phyloP scores from a whole-genome alignment of 2,888 invertebrate species.

The Polylopha cassiicola region DNA sequence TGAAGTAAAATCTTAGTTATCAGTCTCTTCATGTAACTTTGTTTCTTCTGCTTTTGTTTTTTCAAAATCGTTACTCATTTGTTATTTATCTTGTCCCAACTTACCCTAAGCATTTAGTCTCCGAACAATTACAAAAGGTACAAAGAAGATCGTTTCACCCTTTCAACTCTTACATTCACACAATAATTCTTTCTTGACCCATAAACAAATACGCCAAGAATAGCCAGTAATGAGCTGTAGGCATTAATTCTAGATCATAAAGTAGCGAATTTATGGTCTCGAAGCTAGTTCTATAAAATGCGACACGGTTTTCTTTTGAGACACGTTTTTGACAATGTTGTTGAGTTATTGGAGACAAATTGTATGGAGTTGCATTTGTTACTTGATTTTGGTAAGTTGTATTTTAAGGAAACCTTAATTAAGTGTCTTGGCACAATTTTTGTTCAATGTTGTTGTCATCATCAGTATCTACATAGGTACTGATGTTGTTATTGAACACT shows the following conservation, averaged over 20 bases:
- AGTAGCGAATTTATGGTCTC: slow-evolving; percentile 63
- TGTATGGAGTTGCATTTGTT: slow-evolving; percentile 33
- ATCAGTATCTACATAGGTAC: no score
- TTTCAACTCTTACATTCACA: slow-evolving; percentile 46
- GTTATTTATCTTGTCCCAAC: slow-evolving; percentile 8
- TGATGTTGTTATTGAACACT: no score
- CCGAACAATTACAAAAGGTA: slow-evolving; percentile 11
- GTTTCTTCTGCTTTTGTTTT: no score
- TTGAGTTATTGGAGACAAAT: slow-evolving; percentile 63
- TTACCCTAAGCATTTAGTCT: slow-evolving; percentile 5
- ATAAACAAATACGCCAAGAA: slow-evolving; percentile 70
- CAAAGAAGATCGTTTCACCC: slow-evolving; percentile 27
- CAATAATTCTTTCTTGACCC: slow-evolving; percentile 73
- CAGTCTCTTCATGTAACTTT: no score
- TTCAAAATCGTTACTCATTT: no score
- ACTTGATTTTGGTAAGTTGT: slow-evolving; percentile 6
- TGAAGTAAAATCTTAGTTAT: no score
- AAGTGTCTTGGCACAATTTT: no score
- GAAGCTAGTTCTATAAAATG: slow-evolving; percentile 69
- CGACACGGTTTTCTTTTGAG: slow-evolving; percentile 62
- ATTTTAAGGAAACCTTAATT: no score
- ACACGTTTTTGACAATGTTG: slow-evolving; percentile 57
- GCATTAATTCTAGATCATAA: slow-evolving; percentile 74
- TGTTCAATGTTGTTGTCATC: no score
- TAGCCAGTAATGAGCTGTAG: slow-evolving; percentile 69